Percentiles rank a stretch among this genome's conserved stretches.
Evolutionary conservation across 2,113 vertebrate species (phyloP).

Genomic region (Hemichromis elongatus): DNA sequence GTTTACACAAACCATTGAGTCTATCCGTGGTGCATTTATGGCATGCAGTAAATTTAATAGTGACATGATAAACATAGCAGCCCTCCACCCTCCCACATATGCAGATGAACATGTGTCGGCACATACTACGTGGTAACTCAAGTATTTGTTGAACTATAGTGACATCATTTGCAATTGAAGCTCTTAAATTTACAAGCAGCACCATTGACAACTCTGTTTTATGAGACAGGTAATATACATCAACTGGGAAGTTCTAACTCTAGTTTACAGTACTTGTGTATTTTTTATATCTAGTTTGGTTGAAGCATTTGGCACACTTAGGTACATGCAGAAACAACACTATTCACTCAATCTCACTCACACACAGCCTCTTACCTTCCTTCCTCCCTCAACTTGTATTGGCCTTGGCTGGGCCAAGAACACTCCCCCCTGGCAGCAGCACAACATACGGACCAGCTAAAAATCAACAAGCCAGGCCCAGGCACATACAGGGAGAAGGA

Average conservation of each 20-base stretch:
- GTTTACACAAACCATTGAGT: constrained; percentile 24
- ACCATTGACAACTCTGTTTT: neutral
- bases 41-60: constrained; percentile 24
- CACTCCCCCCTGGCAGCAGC: constrained; percentile 53
- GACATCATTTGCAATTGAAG: neutral
- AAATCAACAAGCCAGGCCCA: constrained; percentile 58
- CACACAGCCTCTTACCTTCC: constrained; percentile 11
- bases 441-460: constrained; percentile 38
- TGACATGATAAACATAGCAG: constrained; percentile 10
- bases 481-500: constrained; percentile 19
- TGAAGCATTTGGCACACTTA: neutral
- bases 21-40: neutral
- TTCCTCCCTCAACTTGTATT: constrained; percentile 35
- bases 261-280: neutral
- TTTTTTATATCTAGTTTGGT: neutral
- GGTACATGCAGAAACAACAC: constrained; percentile 16
- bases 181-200: neutral
- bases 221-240: neutral
- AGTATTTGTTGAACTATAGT: neutral
- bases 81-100: neutral
- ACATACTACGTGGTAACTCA: neutral
- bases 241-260: neutral
- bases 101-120: neutral
- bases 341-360: neutral
- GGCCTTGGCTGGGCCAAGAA: constrained; percentile 41